A percentile compares a stretch with the other conserved stretches of the same genome.
Evolutionary conservation across 2,888 invertebrate genomes (phyloP).

Genomic region (Drepana falcataria): DNA sequence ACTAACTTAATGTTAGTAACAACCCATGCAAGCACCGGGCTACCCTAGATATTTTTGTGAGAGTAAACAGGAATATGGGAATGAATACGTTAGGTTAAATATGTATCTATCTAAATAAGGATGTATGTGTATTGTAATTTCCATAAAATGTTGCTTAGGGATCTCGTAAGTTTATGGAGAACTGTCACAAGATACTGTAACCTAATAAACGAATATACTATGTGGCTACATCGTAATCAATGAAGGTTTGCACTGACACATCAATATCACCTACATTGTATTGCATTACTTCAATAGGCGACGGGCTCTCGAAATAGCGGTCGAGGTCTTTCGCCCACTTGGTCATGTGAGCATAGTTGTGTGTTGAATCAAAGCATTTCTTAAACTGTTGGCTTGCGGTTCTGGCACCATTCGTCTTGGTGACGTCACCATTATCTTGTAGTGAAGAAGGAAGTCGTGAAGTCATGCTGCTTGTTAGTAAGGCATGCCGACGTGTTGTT

Average conservation of each 20-base stretch:
- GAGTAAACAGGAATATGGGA: no score
- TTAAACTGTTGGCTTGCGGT: conserved; percentile 35
- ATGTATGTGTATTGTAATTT: no score
- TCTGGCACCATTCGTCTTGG: conserved; percentile 38
- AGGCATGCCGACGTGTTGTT: conserved; percentile 22
- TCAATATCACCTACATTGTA: conserved; percentile 15
- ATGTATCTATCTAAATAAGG: no score
- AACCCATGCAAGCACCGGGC: no score
- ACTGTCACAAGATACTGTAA: no score
- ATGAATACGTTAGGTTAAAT: no score
- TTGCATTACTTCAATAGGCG: conserved; percentile 31
- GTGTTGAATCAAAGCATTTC: conserved; percentile 22
- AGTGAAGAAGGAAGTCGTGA: conserved; percentile 31
- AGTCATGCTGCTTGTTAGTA: conserved; percentile 24
- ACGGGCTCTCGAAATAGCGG: conserved; percentile 55
- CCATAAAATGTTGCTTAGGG: no score
- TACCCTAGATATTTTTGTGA: no score
- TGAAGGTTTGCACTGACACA: not conserved
- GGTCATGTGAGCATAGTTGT: conserved; percentile 25
- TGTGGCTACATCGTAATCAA: not conserved
- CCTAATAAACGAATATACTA: no score
- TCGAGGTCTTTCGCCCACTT: conserved; percentile 61
- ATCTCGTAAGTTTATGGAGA: no score
- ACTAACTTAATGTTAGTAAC: not conserved
- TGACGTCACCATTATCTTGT: conserved; percentile 45